These are phyloP conservation scores for zebrafish (Danio rerio) DNA, from an alignment of 2,113 vertebrate genomes.

Conservation along the genomic window GRCz12tu NC_133198.1:26684001-26684500, in stretches of 20 bases:
- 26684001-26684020: not conserved
- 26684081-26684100: constrained; percentile 32
- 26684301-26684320: constrained; percentile 27
- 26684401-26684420: constrained; percentile 8
- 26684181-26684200: constrained; percentile 44
- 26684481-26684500: not conserved
- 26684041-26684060: not conserved
- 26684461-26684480: not conserved
- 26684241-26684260: constrained; percentile 50
- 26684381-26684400: constrained; percentile 32
- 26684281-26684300: constrained; percentile 19
- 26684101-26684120: constrained; percentile 30
- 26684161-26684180: constrained; percentile 49
- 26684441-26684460: not conserved
- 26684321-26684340: constrained; percentile 36
- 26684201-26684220: constrained; percentile 19
- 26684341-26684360: constrained; percentile 35
- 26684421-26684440: not conserved
- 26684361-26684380: constrained; percentile 1
- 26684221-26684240: constrained; percentile 42
- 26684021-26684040: constrained; percentile 15
- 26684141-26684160: constrained; percentile 42
- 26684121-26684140: constrained; percentile 39
- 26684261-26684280: constrained; percentile 41
- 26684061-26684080: constrained; percentile 27